phyloP scores from a whole-genome alignment of 2,113 vertebrate species.

The Cariama cristata region DNA sequence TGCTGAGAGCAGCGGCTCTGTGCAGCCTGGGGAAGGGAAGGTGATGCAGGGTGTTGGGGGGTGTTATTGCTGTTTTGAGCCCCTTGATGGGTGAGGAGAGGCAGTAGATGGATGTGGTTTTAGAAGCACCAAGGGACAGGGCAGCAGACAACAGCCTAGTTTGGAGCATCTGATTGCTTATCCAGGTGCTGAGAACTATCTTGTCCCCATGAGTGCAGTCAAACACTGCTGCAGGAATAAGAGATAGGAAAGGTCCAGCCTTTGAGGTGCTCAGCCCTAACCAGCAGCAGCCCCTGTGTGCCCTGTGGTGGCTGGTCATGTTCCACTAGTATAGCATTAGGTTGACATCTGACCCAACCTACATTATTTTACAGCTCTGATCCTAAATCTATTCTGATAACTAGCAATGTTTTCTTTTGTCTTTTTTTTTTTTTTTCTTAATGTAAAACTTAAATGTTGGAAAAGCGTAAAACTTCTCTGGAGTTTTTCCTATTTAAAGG shows the following conservation, averaged over 20 bases:
- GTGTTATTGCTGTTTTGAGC: neutral
- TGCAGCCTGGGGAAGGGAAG: neutral
- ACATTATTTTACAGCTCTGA: neutral
- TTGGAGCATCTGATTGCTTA: neutral
- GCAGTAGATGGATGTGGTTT: neutral
- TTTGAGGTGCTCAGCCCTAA: neutral
- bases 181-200: neutral
- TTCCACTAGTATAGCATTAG: neutral
- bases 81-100: neutral
- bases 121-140: neutral
- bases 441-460: neutral
- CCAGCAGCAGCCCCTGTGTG: neutral
- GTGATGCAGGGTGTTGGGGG: neutral
- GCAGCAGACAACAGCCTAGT: neutral
- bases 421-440: neutral
- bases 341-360: neutral
- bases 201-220: neutral
- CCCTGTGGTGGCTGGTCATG: neutral
- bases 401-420: neutral
- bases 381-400: neutral
- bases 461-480: neutral
- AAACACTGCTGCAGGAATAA: neutral
- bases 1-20: neutral
- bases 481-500: neutral
- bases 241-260: neutral